Conservation (phyloP, 2,113 vertebrate genomes). For the Aldabrachelys gigantea region DNA sequence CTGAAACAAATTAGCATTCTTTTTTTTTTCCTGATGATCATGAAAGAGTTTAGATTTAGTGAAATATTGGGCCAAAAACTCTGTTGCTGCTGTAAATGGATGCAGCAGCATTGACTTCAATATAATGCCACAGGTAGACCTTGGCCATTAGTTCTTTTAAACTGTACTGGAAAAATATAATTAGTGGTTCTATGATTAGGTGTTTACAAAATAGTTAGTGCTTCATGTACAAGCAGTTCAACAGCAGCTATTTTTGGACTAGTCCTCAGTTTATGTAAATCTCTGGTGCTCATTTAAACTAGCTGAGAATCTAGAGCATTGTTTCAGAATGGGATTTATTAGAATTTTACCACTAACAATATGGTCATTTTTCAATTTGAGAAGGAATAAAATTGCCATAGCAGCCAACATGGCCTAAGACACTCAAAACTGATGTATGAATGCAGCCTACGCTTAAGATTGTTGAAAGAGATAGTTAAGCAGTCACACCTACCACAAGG, state of each 20-base stretch:
- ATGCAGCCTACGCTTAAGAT: neutral
- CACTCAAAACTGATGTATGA: neutral
- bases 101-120: neutral
- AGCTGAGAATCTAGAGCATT: neutral
- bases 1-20: neutral
- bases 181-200: neutral
- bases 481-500: neutral
- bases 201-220: neutral
- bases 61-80: neutral
- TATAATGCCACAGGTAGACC: neutral
- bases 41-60: neutral
- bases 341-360: neutral
- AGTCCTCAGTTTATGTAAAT: neutral
- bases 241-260: neutral
- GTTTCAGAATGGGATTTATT: neutral
- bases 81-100: neutral
- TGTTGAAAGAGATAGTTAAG: neutral
- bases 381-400: neutral
- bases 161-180: neutral
- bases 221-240: neutral
- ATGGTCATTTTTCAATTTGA: neutral
- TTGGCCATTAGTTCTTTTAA: neutral
- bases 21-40: neutral
- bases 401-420: neutral
- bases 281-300: neutral